Base-by-base conservation (phyloP, 2,888 invertebrate species). In the Nomada flava region DNA sequence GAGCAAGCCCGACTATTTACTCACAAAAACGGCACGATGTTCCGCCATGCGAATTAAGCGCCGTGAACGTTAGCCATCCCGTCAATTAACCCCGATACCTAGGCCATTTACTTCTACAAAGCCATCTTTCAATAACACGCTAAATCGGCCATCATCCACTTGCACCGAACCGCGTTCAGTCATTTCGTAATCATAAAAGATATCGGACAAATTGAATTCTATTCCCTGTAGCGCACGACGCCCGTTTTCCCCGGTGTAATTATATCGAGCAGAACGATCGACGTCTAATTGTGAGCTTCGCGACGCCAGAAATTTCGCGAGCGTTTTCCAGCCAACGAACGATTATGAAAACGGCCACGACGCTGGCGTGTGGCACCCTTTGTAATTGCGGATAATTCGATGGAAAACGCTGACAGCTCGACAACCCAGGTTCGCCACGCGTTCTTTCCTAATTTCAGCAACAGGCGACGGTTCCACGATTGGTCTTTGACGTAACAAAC, bases 321-420 rank as follows among this genome's bases (percentile, higher is more conserved):
- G 78, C 79, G 79, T 88, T 87, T 88, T 83, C 86, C 76, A 70
- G 44, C 55, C 79, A 68, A 59, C 70, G 77, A 15, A 88, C 91
- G 91, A 92, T 92, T 91, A 93, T 90, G 86, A 90, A 91, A 92
- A 92, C 89, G 87, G 90, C 88, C 90, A 85, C 88, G 87, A 59
- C 59, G 81, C 82, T 84, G 85, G 79, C 83, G 69, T 64, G 70
- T 60, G 64, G 36, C 76, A 57, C 79, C 50, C 88, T 76, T 88
- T 88, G 86, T 92, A 92, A 92, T 92, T 92, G 90, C 89, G 89
- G 90, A 91, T 92, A 92, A 92, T 93, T 91, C 91, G 90, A 90
- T 84, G 88, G 90, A 91, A 90, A 91, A 91, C 88, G 90, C 89
- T 88, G 91, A 76, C 86, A 87, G 85, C 20, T 55, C 20, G 47